Evolutionary conservation across 2,888 invertebrate genomes (phyloP).

Genomic region (Limenitis camilla): DNA sequence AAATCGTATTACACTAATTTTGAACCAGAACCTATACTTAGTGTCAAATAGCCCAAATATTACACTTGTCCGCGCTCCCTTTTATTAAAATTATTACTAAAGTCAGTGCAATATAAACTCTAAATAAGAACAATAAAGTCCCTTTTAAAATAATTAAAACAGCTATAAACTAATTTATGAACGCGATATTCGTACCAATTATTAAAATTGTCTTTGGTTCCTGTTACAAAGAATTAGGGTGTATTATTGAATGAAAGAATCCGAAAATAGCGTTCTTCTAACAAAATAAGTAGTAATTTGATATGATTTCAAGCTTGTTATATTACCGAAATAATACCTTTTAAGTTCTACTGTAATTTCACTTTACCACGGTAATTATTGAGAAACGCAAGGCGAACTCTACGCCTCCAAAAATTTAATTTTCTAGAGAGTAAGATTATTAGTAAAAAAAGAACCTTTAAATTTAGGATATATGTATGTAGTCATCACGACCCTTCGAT

Average conservation of each 20-base stretch:
- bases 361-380: no score
- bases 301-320: slow-evolving; percentile 48
- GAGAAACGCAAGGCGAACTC: no score
- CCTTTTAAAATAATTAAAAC: slow-evolving; percentile 1
- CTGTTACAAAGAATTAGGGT: slow-evolving; percentile 8
- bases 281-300: slow-evolving; percentile 50
- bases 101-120: slow-evolving; percentile 3
- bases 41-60: slow-evolving; percentile 20
- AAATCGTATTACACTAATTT: slow-evolving; percentile 26
- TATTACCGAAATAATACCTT: slow-evolving; percentile 26
- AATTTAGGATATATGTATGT: no score
- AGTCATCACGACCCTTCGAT: no score
- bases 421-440: no score
- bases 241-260: not conserved
- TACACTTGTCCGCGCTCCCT: slow-evolving; percentile 18
- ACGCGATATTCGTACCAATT: not conserved
- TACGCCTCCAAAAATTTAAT: no score
- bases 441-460: no score
- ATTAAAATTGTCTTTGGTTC: not conserved
- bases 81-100: slow-evolving; percentile 7
- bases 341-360: not conserved
- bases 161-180: slow-evolving; percentile 7
- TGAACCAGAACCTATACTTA: slow-evolving; percentile 14
- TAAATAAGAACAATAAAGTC: slow-evolving; percentile 5
- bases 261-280: not conserved